Evolutionary conservation across 2,113 vertebrate genomes (phyloP), one percentile per base, ranked within the genome.

Genomic region (Antidorcas marsupialis): DNA sequence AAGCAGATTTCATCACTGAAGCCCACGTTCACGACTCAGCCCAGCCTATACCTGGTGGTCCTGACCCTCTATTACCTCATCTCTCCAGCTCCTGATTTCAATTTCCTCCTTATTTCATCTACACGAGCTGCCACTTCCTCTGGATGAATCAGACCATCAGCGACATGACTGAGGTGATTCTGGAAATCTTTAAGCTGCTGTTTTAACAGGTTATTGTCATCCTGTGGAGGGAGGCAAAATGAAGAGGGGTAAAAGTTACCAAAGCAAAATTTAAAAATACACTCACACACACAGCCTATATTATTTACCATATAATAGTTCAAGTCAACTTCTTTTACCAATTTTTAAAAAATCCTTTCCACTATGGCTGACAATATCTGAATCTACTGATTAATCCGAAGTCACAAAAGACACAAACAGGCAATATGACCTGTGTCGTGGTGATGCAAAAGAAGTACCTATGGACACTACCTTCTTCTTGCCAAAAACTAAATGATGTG

Each of bases 171-270:
- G 87, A 99, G 98, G 74, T 99, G 98, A 89, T 97, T 98, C 95
- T 99, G 99, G 85, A 99, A 98, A 81, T 98, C 98, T 92, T 98
- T 98, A 57, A 99, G 98, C 62, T 99, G 98, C 16, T 99, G 98
- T 97, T 98, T 99, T 89, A 99, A 92, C 23, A 97, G 71, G 82
- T 97, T 96, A 95, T 99, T 99, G 87, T 99, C 99, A 94, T 98
- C 98, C 98, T 99, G 47, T 60, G 28, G 25, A 93, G 1, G 17
- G 15, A 14, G 74, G 45, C 93, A 85, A 96, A 85, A 95, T 55
- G 14, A 74, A 55, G 33, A 55, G 16, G 52, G 28, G 5, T 45
- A 92, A 93, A 79, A 60, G 55, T 86, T 93, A 86, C 57, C 67
- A 89, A 91, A 83, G 91, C 30, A 60, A 71, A 87, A 95, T 88